Conservation (phyloP, 2,888 invertebrate genomes). For the Leptopterna dolabrata region DNA sequence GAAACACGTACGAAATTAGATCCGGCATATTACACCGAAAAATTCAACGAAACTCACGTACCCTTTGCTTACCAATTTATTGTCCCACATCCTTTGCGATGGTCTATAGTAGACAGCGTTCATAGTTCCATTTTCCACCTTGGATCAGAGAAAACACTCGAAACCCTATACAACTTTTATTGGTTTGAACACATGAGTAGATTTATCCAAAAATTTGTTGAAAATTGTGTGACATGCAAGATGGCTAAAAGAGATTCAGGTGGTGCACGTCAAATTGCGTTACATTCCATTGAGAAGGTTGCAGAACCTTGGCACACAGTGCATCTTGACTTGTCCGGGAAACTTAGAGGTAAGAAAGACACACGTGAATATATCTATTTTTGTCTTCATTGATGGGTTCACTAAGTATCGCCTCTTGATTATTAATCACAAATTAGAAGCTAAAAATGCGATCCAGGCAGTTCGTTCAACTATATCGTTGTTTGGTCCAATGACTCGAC, state of each 20-base stretch:
- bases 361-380: slow-evolving; percentile 63
- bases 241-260: slow-evolving; percentile 64
- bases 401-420: slow-evolving; percentile 22
- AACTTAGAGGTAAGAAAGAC: slow-evolving; percentile 63
- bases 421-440: slow-evolving; percentile 63
- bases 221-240: slow-evolving; percentile 65
- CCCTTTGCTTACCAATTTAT: slow-evolving; percentile 32
- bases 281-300: slow-evolving; percentile 65
- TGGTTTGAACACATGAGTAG: slow-evolving; percentile 45
- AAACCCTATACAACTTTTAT: slow-evolving; percentile 42
- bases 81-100: slow-evolving; percentile 59
- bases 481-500: slow-evolving; percentile 59
- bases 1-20: slow-evolving; percentile 54
- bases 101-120: slow-evolving; percentile 64
- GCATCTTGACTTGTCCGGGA: slow-evolving; percentile 64
- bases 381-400: slow-evolving; percentile 62
- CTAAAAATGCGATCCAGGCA: slow-evolving; percentile 58
- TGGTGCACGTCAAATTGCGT: slow-evolving; percentile 63
- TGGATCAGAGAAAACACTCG: slow-evolving; percentile 37
- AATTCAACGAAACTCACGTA: slow-evolving; percentile 60
- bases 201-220: slow-evolving; percentile 65
- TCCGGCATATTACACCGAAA: slow-evolving; percentile 57
- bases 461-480: slow-evolving; percentile 52
- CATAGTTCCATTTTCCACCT: slow-evolving; percentile 49
- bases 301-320: slow-evolving; percentile 64